Base-by-base conservation (phyloP, 2,113 vertebrate genomes). In the Eulacestoma nigropectus region DNA sequence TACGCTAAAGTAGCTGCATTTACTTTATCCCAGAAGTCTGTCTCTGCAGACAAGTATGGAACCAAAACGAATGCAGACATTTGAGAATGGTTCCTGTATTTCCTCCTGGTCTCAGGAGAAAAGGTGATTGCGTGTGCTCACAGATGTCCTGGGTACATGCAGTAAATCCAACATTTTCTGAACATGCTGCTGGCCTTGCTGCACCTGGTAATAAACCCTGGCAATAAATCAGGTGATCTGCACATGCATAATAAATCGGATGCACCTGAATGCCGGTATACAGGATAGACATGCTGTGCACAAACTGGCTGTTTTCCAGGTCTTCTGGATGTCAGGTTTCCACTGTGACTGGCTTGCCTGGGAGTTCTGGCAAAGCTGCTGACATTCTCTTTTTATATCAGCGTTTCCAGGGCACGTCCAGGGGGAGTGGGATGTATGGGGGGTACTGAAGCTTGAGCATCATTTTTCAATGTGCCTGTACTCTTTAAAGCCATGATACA, bases 171-270 rank as follows among this genome's bases (percentile, higher is more conserved):
- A 3, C 30, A 33, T 78, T 77, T 74, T 95, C 83, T 86, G 83
- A 87, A 59, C 53, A 29, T 29, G 68, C 60, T 89, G 64, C 72
- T 81, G 80, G 86, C 90, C 75, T 90, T 84, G 47, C 91, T 87
- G 86, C 93, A 87, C 73, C 86, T 95, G 94, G 91, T 92, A 92
- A 84, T 95, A 96, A 97, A 92, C 90, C 76, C 74, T 26, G 60
- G 93, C 84, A 87, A 89, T 97, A 95, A 93, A 96, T 96, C 79
- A 86, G 86, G 63, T 92, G 72, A 93, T 93, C 76, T 93, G 83
- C 85, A 81, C 88, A 52, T 87, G 76, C 93, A 75, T 92, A 90
- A 93, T 95, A 90, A 96, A 95, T 95, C 68, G 49, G 64, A 95
- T 81, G 80, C 86, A 90, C 91, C 95, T 95, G 93, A 93, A 78